Conservation (phyloP, 2,113 vertebrate species). For the Merops nubicus region DNA sequence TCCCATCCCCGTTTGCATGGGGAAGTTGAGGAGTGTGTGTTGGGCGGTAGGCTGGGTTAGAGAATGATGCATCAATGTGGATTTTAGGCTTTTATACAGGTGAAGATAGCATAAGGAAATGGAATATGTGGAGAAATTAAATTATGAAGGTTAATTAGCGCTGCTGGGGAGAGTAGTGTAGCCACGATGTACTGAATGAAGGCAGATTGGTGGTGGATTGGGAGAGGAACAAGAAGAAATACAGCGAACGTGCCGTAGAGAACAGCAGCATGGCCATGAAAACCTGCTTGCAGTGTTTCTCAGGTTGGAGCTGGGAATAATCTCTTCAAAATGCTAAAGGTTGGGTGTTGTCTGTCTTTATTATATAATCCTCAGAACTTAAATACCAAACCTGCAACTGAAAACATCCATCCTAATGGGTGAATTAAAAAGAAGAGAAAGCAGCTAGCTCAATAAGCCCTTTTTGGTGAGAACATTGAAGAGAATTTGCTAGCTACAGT, state of each 20-base stretch:
- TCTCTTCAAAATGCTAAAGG: neutral
- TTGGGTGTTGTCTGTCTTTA: neutral
- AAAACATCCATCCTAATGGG: neutral
- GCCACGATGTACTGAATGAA: neutral
- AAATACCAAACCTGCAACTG: neutral
- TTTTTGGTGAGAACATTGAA: neutral
- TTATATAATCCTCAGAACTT: neutral
- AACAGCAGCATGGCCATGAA: slow-evolving; percentile 43
- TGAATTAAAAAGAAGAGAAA: neutral
- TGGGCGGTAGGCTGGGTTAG: neutral
- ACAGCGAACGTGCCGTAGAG: neutral
- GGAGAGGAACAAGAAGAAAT: neutral
- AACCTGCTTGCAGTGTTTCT: slow-evolving; percentile 12
- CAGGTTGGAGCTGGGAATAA: neutral
- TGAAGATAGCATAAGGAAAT: slow-evolving; percentile 19
- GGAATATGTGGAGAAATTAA: neutral
- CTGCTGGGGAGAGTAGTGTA: neutral
- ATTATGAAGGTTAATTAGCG: neutral
- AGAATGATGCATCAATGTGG: fast-evolving
- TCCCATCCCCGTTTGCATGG: neutral
- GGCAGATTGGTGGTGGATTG: neutral
- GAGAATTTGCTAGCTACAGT: neutral
- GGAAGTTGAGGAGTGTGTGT: slow-evolving; percentile 7
- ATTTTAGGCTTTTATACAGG: neutral
- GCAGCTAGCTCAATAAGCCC: neutral